Conservation (phyloP, 2,797 vertebrate species). For the Pipistrellus kuhlii region DNA sequence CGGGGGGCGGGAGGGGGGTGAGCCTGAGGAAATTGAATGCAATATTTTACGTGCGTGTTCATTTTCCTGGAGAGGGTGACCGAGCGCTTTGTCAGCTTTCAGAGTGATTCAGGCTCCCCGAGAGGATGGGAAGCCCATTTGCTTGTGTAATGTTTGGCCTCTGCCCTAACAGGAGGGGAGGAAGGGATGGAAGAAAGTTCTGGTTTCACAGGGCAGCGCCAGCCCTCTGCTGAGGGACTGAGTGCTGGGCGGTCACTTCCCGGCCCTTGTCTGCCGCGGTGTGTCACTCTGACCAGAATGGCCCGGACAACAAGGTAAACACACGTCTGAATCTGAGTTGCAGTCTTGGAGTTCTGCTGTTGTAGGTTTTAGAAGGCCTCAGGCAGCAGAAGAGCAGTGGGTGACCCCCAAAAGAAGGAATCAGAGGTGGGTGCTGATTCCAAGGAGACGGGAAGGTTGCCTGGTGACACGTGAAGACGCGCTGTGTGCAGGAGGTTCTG, state of each 20-base stretch:
- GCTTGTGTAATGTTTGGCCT: not conserved
- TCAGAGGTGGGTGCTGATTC: not conserved
- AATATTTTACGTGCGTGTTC: not conserved
- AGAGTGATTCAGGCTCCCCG: not conserved
- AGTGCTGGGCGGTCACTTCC: not conserved
- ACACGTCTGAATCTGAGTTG: not conserved
- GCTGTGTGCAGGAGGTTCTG: not conserved
- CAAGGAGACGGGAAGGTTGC: not conserved
- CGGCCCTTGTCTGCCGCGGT: not conserved
- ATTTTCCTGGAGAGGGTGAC: not conserved
- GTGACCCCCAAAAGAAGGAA: not conserved
- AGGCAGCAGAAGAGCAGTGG: not conserved
- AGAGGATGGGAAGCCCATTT: not conserved
- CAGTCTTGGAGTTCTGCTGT: not conserved
- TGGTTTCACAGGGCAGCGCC: not conserved
- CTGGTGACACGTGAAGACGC: not conserved
- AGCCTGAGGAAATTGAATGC: not conserved
- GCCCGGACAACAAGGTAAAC: not conserved
- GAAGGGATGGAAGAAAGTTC: not conserved
- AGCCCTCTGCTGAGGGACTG: not conserved
- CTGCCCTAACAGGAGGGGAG: not conserved
- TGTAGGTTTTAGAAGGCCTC: not conserved
- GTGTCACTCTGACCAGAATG: not conserved
- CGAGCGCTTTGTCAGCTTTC: constrained; percentile 21
- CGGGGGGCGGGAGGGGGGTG: not conserved